These are phyloP conservation scores for Noctua comes DNA, from an alignment of 2,888 invertebrate genomes.

Conservation along the genomic window DNA sequence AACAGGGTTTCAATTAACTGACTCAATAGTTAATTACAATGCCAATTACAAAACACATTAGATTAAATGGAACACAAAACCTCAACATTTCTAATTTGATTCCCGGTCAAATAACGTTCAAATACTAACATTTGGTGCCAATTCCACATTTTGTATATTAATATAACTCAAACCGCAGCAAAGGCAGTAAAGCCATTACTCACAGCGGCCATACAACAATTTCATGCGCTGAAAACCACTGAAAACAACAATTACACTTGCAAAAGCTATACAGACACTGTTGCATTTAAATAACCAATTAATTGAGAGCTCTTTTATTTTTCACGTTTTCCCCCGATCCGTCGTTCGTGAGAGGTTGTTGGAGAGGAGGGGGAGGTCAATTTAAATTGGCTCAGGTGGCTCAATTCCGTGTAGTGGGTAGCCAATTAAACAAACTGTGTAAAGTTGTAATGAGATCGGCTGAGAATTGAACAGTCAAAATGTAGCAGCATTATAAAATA, in stretches of 20 bases:
- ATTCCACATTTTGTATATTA: slow-evolving; percentile 33
- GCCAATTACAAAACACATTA: neutral
- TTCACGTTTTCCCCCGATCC: slow-evolving; percentile 27
- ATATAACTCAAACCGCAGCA: slow-evolving; percentile 53
- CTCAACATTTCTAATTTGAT: slow-evolving; percentile 21
- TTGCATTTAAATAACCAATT: slow-evolving; percentile 72
- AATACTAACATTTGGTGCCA: slow-evolving; percentile 25
- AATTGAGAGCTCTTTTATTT: slow-evolving; percentile 58
- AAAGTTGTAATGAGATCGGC: slow-evolving; percentile 77
- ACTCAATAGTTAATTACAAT: neutral
- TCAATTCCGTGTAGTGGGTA: slow-evolving; percentile 70
- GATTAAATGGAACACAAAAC: neutral
- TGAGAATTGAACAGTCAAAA: slow-evolving; percentile 75
- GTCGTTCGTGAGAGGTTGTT: slow-evolving; percentile 30
- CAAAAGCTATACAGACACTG: slow-evolving; percentile 65
- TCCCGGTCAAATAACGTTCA: slow-evolving; percentile 29
- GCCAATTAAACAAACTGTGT: slow-evolving; percentile 77
- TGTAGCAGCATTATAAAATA: slow-evolving; percentile 67
- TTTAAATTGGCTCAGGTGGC: slow-evolving; percentile 65
- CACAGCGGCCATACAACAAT: slow-evolving; percentile 65
- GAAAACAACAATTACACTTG: slow-evolving; percentile 71
- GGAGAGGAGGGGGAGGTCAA: slow-evolving; percentile 51
- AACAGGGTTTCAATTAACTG: neutral
- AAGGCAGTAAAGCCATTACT: slow-evolving; percentile 60
- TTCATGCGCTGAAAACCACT: slow-evolving; percentile 71